Evolutionary conservation across 2,888 invertebrate genomes (phyloP), one percentile per base, ranked within the genome.

Genomic region (Punctoribates punctum): DNA sequence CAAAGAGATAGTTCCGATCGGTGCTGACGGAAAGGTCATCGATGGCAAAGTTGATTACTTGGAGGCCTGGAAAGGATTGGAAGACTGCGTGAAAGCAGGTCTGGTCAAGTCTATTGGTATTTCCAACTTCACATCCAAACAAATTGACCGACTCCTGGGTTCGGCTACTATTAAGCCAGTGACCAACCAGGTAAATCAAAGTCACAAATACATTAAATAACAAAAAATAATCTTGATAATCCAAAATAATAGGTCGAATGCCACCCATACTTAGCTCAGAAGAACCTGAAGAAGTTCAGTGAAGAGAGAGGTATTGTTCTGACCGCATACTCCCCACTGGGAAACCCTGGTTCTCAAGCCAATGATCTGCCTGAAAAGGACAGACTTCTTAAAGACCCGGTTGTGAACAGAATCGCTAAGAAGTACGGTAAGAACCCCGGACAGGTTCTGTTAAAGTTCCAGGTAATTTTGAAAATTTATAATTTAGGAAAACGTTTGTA

Each of bases 301-400:
- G 87, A 87, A 79, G 84, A 87, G 0, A 85, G 88, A 0, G 87
- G 86, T 73, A 88, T 93, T 70, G 84, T 85, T 0, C 85, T 93
- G 13, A 91, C 90, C 0, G 92, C 91, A 0, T 94, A 92, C 83
- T 90, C 91, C 74, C 92, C 92, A 0, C 86, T 93, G 77, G 92
- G 91, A 23, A 88, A 90, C 0, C 90, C 90, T 0, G 89, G 90
- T 81, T 85, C 90, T 51, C 89, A 90, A 9, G 90, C 82, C 82
- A 79, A 78, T 23, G 8, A 29, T 5, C 74, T 77, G 5, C 78
- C 74, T 67, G 80, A 81, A 42, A 80, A 80, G 20, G 73, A 25
- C 11, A 67, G 70, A 77, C 84, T 93, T 6, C 82, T 93, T 82
- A 89, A 92, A 0, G 91, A 93, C 82, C 86, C 88, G 0, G 0